These are phyloP conservation scores for Ennomos quercinarius DNA, from an alignment of 2,888 invertebrate species.

Conservation along the genomic window DNA sequence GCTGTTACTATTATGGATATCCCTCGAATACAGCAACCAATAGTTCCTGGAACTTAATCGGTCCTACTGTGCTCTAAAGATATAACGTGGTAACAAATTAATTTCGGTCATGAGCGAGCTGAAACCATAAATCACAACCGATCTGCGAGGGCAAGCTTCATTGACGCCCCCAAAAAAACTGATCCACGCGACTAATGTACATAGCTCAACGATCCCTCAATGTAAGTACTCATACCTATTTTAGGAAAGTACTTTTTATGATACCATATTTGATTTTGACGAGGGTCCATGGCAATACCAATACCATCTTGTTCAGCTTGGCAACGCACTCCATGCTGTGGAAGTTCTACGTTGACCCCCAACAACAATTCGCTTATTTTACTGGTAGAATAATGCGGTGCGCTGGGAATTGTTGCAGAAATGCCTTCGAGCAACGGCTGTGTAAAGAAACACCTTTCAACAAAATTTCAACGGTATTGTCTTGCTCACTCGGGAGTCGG, in stretches of 20 bases:
- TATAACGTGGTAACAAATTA: constrained; percentile 54
- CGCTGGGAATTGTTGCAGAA: constrained; percentile 13
- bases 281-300: constrained; percentile 32
- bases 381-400: constrained; percentile 19
- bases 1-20: neutral
- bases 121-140: constrained; percentile 56
- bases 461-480: constrained; percentile 46
- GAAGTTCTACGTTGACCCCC: constrained; percentile 20
- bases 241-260: constrained; percentile 15
- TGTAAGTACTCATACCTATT: constrained; percentile 10
- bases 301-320: constrained; percentile 26
- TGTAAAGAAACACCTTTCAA: constrained; percentile 29
- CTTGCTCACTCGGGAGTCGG: constrained; percentile 39
- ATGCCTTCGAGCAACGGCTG: constrained; percentile 15
- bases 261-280: constrained; percentile 36
- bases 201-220: constrained; percentile 15
- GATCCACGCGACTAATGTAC: constrained; percentile 27
- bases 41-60: constrained; percentile 21
- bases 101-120: constrained; percentile 54
- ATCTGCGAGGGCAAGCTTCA: constrained; percentile 42
- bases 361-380: constrained; percentile 24
- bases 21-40: neutral
- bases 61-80: constrained; percentile 35
- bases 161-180: constrained; percentile 49
- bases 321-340: constrained; percentile 5